phyloP scores from a whole-genome alignment of 2,113 vertebrate species.

The Cygnus buccinator region DNA sequence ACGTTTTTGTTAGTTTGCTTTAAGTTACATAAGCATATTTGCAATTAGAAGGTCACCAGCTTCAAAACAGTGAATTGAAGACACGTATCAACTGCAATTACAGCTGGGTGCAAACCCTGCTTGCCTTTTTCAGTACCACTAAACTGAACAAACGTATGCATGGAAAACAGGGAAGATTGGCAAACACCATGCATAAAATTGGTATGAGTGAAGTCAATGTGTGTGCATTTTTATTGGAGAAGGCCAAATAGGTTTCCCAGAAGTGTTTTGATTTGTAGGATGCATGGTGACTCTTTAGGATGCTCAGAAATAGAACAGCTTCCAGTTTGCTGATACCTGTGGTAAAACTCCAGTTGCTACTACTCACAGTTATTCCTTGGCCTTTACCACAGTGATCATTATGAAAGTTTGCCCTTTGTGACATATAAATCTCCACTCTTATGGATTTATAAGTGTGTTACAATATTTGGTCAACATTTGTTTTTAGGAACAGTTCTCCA shows the following conservation, averaged over 20 bases:
- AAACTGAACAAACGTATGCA: accelerated
- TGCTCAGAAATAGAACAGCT: neutral
- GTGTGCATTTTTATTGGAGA: neutral
- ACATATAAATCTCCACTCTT: neutral
- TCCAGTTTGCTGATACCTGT: neutral
- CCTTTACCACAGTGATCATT: neutral
- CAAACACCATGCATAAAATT: accelerated
- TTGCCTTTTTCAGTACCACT: neutral
- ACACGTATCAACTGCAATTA: neutral
- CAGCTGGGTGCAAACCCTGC: neutral
- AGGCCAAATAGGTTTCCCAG: neutral
- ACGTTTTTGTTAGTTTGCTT: neutral
- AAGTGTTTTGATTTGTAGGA: neutral
- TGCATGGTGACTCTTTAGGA: neutral
- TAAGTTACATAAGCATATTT: neutral
- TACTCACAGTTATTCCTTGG: neutral
- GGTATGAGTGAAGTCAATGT: neutral
- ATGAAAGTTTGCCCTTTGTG: neutral
- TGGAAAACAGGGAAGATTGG: neutral
- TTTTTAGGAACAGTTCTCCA: neutral
- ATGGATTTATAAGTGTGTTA: accelerated
- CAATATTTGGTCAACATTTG: neutral
- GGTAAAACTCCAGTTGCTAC: neutral
- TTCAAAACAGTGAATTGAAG: neutral
- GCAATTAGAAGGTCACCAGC: neutral